phyloP scores from a whole-genome alignment of 2,797 vertebrate genomes.

The Euphonia xanthogaster region DNA sequence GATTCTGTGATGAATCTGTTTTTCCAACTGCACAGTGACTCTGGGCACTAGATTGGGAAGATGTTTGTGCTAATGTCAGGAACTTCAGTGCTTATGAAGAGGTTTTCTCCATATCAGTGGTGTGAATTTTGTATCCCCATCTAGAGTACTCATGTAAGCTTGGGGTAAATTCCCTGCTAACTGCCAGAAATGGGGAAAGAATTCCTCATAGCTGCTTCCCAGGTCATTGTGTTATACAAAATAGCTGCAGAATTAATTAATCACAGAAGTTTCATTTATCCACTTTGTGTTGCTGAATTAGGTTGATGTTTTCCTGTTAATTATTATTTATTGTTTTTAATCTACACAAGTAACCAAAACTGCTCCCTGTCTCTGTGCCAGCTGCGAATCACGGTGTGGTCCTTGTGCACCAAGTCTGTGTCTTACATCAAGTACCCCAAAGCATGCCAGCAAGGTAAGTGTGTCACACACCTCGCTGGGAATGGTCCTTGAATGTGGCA shows the following conservation, averaged over 20 bases:
- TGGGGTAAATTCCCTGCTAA: not conserved
- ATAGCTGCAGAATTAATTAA: not conserved
- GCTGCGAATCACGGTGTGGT: conserved; percentile 97
- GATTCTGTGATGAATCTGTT: not conserved
- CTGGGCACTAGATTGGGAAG: rapidly evolving
- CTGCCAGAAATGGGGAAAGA: not conserved
- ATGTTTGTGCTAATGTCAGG: not conserved
- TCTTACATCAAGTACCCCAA: conserved; percentile 99
- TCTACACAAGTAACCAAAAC: not conserved
- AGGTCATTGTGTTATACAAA: not conserved
- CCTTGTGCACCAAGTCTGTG: conserved; percentile 94
- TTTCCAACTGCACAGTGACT: not conserved
- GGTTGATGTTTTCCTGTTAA: not conserved
- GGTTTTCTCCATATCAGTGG: not conserved
- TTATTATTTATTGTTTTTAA: not conserved
- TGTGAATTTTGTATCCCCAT: not conserved
- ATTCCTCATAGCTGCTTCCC: not conserved
- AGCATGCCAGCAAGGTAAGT: conserved; percentile 93
- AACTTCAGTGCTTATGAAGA: not conserved
- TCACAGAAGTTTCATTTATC: not conserved
- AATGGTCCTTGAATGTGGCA: not conserved
- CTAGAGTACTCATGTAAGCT: not conserved
- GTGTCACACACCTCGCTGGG: not conserved
- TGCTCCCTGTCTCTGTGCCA: conserved; percentile 62
- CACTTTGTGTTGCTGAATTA: not conserved